Base-by-base conservation (phyloP, 2,797 vertebrate genomes). In the Sardinella longiceps region DNA sequence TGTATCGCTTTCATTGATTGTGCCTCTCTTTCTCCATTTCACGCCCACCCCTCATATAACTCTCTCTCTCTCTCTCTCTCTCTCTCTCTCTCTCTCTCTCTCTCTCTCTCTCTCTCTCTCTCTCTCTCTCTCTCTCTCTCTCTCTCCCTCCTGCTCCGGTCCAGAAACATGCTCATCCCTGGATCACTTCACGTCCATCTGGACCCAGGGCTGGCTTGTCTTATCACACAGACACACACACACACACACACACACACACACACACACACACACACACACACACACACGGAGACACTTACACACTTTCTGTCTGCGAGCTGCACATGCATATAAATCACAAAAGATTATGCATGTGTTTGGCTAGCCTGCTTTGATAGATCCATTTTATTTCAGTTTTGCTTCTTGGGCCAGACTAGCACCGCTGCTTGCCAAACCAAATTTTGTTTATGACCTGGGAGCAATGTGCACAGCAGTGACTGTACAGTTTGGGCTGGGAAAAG, bases 141-240 rank as follows among this genome's bases (percentile, higher is more conserved):
- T 84, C 86, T 87, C 84, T 86, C 60, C 56, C 58, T 51, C 43
- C 46, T 48, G 23, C 43, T 83, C 83, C 25, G 84, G 88, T 85
- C 89, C 87, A 84, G 86, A 89, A 91, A 89, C 80, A 84, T 83
- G 89, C 87, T 92, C 58, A 83, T 86, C 88, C 89, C 89, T 90
- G 88, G 88, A 92, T 83, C 43, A 82, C 84, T 58, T 84, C n/a
- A 37, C 83, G 86, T 91, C 90, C 91, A 93, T 93, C 88, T 92
- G 88, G 87, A 90, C 77, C 87, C 63, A 23, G 56, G 77, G 80
- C 82, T 84, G 60, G 81, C 80, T 70, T 58, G 81, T 83, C 51
- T 86, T 58, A n/a, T n/a, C 60, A 63, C 60, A 30, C 60, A 33
- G 28, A 33, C 25, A 14, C 28, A 70, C n/a, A 20, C n/a, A 25